Evolutionary conservation across 2,888 invertebrate species (phyloP), one percentile per base, ranked within the genome.

Genomic region (Hirudinaria manillensis): DNA sequence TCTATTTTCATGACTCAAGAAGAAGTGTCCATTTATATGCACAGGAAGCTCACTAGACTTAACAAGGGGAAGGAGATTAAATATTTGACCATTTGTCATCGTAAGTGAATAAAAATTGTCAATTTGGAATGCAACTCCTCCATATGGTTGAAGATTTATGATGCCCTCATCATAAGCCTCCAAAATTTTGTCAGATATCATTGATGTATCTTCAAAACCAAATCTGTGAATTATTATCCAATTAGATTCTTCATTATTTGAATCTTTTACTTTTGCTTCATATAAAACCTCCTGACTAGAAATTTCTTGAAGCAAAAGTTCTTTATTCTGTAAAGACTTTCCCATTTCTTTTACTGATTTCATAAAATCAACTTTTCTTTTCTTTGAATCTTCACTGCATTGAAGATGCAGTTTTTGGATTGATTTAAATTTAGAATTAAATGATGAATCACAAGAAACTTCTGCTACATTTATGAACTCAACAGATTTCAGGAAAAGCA

Each of bases 1-100:
- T 53, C 77, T 70, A 19, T 51, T 72, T 72, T 77, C 77, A 51
- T 67, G 36, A 36, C 56, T 70, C 13, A 83, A 77, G 0, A 81
- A 79, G 78, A 83, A 83, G 51, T 79, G 79, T 6, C 81, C 82
- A 76, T 82, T 83, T 0, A 83, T 76, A 74, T 82, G 82, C n/a
- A 82, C 78, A 6, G 81, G 81, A 65, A 83, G 77, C 6, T 66
- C 32, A 45, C 79, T 78, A n/a, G 75, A 65, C 13, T 81, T 76
- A 51, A 83, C 82, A 21, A 83, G 77, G 2, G 82, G 83, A 16
- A 83, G 76, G 72, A 80, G 82, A 75, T 82, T 83, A 76, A 82
- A 83, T 1, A 82, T 27, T 24, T 51, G 27, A n/a, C 61, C 29
- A 27, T 45, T 71, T 24, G 29, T n/a, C 21, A 16, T 74, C 2